Evolutionary conservation across 2,888 invertebrate genomes (phyloP).

Genomic region (Leucozona laternaria): DNA sequence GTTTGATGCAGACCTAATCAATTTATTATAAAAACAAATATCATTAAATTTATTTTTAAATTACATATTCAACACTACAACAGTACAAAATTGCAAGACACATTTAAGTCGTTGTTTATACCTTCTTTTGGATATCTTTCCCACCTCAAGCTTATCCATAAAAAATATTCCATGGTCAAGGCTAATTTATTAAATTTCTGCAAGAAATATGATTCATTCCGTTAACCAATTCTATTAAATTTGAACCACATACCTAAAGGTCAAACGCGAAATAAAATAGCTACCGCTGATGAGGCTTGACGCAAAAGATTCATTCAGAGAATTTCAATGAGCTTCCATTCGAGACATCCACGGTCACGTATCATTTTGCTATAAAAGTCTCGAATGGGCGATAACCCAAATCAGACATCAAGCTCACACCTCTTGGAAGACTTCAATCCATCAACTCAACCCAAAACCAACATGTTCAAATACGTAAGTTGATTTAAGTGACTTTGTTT

Average conservation of each 20-base stretch:
- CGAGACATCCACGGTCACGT: conserved; percentile 16
- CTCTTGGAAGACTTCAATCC: conserved; percentile 13
- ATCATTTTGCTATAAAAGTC: conserved; percentile 34
- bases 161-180: not conserved
- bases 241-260: not conserved
- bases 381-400: conserved; percentile 10
- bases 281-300: not conserved
- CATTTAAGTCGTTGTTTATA: no score
- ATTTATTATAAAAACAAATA: no score
- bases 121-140: not conserved
- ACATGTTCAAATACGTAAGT: conserved; percentile 59
- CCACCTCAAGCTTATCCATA: not conserved
- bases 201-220: not conserved
- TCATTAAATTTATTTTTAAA: no score
- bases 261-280: not conserved
- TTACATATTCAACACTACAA: no score
- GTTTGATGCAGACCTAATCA: no score
- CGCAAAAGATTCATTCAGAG: conserved; percentile 20
- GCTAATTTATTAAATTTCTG: not conserved
- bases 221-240: not conserved
- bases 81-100: no score
- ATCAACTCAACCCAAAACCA: conserved; percentile 5
- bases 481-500: no score
- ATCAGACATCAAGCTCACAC: conserved; percentile 10
- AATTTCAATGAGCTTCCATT: conserved; percentile 19